Evolutionary conservation across 2,113 vertebrate species (phyloP).

Genomic region (Vulpes lagopus): DNA sequence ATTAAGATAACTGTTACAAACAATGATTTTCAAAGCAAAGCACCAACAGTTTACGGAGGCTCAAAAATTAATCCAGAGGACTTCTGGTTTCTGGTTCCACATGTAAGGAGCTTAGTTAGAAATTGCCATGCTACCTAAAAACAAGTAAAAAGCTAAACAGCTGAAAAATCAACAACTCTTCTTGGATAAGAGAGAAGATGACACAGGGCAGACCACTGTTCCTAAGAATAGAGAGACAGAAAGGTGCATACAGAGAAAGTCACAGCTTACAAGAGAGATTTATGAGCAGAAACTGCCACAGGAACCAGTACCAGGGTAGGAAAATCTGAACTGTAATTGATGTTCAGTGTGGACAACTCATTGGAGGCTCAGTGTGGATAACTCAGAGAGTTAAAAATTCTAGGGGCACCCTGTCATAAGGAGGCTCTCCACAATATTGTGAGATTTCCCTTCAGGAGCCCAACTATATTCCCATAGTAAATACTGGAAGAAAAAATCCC

Average conservation of each 20-base stretch:
- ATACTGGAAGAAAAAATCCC: neutral
- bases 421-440: neutral
- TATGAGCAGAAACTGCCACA: neutral
- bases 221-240: neutral
- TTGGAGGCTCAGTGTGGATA: neutral
- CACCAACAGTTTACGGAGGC: neutral
- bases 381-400: neutral
- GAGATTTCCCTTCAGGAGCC: neutral
- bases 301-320: neutral
- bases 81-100: neutral
- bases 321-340: neutral
- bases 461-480: neutral
- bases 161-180: neutral
- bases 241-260: neutral
- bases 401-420: neutral
- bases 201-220: neutral
- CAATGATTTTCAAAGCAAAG: neutral
- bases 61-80: neutral
- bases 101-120: neutral
- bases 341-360: neutral
- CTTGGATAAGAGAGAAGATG: neutral
- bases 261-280: neutral
- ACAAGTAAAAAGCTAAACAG: neutral
- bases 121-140: neutral
- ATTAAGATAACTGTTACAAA: neutral